Percentiles rank a stretch among this genome's conserved stretches.
phyloP scores from a whole-genome alignment of 2,888 invertebrate genomes.

The Malachius bipustulatus region DNA sequence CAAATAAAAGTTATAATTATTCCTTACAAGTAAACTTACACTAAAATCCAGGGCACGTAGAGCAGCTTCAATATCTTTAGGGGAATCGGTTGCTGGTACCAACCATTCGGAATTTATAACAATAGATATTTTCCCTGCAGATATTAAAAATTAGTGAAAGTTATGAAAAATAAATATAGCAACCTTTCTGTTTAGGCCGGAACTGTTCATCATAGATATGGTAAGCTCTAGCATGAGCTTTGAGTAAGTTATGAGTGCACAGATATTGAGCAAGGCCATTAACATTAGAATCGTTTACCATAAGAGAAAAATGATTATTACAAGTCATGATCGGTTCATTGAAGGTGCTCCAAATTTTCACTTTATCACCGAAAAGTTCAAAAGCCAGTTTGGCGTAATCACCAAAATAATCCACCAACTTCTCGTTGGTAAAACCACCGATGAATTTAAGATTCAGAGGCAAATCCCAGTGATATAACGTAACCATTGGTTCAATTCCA shows the following conservation, averaged over 20 bases:
- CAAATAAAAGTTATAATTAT: conserved; percentile 27
- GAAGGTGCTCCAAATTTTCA: conserved; percentile 24
- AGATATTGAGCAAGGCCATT: conserved; percentile 45
- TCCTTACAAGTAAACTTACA: conserved; percentile 33
- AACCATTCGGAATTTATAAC: conserved; percentile 42
- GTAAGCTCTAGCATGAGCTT: conserved; percentile 38
- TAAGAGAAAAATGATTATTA: not conserved
- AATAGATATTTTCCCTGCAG: conserved; percentile 43
- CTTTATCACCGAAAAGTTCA: conserved; percentile 20
- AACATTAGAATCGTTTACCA: conserved; percentile 17
- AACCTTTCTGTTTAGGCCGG: conserved; percentile 23
- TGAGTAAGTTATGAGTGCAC: conserved; percentile 39
- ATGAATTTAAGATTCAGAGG: conserved; percentile 23
- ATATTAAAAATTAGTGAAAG: conserved; percentile 4
- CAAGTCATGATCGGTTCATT: conserved; percentile 22
- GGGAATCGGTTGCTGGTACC: conserved; percentile 37
- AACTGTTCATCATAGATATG: conserved; percentile 35
- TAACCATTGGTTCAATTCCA: conserved; percentile 49
- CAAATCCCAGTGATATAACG: conserved; percentile 45
- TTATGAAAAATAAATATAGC: conserved; percentile 16
- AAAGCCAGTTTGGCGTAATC: conserved; percentile 23
- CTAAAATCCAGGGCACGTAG: conserved; percentile 42
- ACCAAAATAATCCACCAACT: conserved; percentile 18
- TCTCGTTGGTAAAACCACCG: conserved; percentile 21
- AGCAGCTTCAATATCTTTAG: conserved; percentile 40